Base-by-base conservation (phyloP, 1,140 invertebrate species). In the Nephotettix cincticeps region DNA sequence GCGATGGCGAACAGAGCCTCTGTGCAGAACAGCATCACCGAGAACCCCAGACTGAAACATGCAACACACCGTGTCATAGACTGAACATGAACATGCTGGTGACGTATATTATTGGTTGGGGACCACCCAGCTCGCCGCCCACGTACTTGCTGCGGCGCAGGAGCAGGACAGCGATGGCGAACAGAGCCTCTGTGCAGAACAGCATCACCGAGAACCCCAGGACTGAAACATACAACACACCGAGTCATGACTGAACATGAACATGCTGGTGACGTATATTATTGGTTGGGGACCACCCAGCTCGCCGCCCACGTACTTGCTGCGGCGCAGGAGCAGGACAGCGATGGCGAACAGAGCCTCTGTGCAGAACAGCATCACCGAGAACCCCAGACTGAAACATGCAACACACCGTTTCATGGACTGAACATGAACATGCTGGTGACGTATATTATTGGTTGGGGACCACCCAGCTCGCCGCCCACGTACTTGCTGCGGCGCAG, bases 121-220 rank as follows among this genome's bases (percentile, higher is more conserved):
- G 94, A 1, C 97, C 97, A 30, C 97, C 97, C 28, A 99, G 86
- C 81, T 99, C 97, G 23, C 97, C 97, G 27, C 94, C 95, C 29
- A 97, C 86, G 30, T 82, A 79, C 75, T 89, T 89, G 25, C 88
- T 85, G 76, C 97, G 87, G 77, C 96, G 84, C 13, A 95, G 71
- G 72, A 99, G 79, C 72, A 99, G 85, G 0, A 98, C 86, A 0
- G 86, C 71, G 28, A 95, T 91, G 32, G 91, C 91, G 28, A 94
- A 79, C n/a, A 88, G 83, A n/a, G 93, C 94, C 83, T 91, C 91
- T 58, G 88, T 86, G 81, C 93, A 95, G 86, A 94, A 96, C 71
- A 95, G 84, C 14, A 93, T 94, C 74, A 96, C 94, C 70, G 93
- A 95, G 82, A 95, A 96, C 36, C 92, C 94, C 80, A 96, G 83